A percentile compares a stretch with the other conserved stretches of the same genome.
Conservation (phyloP, 2,797 vertebrate genomes). For the Podarcis lilfordi region DNA sequence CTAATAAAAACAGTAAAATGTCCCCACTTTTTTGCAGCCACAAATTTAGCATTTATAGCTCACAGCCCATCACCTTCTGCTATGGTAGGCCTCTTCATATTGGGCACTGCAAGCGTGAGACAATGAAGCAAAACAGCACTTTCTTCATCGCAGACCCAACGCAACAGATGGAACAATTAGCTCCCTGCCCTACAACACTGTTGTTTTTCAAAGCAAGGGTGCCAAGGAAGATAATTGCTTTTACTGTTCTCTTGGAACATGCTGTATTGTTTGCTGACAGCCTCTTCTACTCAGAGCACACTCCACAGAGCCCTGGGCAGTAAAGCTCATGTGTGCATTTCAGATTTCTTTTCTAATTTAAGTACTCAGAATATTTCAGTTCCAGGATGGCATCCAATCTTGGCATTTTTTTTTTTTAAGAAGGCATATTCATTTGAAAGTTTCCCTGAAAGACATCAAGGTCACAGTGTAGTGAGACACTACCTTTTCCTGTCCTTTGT, state of each 20-base stretch:
- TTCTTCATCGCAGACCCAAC: neutral
- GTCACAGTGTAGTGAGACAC: neutral
- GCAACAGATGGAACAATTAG: constrained; percentile 62
- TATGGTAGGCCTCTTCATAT: neutral
- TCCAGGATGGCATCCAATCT: constrained; percentile 5
- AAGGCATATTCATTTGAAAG: neutral
- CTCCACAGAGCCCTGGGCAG: constrained; percentile 46
- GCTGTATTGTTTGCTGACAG: constrained; percentile 55
- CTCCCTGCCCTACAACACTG: constrained; percentile 43
- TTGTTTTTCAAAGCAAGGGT: neutral
- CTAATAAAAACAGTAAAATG: neutral
- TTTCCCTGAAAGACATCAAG: constrained; percentile 16
- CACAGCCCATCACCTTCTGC: neutral
- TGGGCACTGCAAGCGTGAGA: neutral
- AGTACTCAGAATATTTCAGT: constrained; percentile 31
- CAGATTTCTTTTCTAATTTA: neutral
- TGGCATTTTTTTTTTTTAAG: neutral
- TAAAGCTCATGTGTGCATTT: constrained; percentile 34
- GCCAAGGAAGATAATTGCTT: constrained; percentile 54
- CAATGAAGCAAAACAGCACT: neutral
- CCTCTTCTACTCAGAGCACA: constrained; percentile 35
- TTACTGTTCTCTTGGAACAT: constrained; percentile 38
- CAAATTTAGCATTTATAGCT: neutral
- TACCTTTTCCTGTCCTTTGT: neutral
- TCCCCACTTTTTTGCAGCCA: neutral